Base-by-base conservation (phyloP, 2,113 vertebrate species). In the Piprites chloris region DNA sequence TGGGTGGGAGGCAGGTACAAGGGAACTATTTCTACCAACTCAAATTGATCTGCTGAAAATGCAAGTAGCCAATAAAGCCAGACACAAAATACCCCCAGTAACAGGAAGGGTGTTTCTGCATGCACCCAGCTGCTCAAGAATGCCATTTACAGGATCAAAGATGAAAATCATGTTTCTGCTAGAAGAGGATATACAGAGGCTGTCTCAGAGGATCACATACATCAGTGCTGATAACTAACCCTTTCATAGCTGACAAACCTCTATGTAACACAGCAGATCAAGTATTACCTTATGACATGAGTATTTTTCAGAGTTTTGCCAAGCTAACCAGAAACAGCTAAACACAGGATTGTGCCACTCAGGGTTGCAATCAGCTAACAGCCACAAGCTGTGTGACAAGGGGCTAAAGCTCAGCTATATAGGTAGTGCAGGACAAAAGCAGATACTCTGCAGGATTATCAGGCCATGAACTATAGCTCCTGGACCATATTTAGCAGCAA, bases 311-410 rank as follows among this genome's bases (percentile, higher is more conserved):
- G 44, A n/a, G 7, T 59, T 85, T 91, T 67, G 66, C 73, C 69
- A 88, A 88, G 71, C 83, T 96, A 91, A 93, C 87, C 85, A 91
- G 76, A 91, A 90, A 84, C 61, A 95, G 52, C 76, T 76, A 62
- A 91, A 91, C 47, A 85, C 46, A 28, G 65, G 42, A 59, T 72
- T 53, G 44, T 84, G 89, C 90, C 92, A 95, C 85, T 81, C 35
- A 76, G 32, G 39, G 49, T 24, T 76, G 37, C 58, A 83, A 96
- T 93, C 37, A 72, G 74, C 87, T 87, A 65, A 67, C 24, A 55
- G 37, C 22, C 3, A 2, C 2, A 3, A 72, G 9, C 44, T 20
- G 42, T 12, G 58, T 71, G 68, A 93, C 71, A 91, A 75, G 75
- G 65, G 73, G 35, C 33, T 95, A 91, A 52, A 92, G 42, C 76